phyloP scores from a whole-genome alignment of 2,113 vertebrate genomes.

The Ahaetulla prasina region DNA sequence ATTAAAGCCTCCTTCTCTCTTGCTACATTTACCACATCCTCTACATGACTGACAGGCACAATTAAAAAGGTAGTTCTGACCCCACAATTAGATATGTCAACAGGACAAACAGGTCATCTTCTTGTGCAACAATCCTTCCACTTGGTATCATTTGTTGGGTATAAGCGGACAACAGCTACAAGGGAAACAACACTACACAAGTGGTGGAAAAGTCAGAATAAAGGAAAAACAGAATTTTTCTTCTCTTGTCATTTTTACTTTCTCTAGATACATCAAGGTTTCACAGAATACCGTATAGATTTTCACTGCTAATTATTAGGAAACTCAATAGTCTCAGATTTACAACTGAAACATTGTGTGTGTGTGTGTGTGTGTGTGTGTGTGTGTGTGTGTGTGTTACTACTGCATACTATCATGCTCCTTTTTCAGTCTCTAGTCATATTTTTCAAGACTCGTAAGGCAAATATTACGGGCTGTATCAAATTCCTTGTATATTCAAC shows the following conservation, averaged over 20 bases:
- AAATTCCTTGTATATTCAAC: neutral
- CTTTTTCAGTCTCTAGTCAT: neutral
- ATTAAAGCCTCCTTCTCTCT: conserved; percentile 32
- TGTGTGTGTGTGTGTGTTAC: neutral
- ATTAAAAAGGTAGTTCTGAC: conserved; percentile 56
- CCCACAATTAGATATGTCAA: conserved; percentile 49
- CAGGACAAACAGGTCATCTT: conserved; percentile 38
- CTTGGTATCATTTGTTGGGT: conserved; percentile 30
- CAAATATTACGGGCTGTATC: neutral
- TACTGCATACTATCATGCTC: neutral
- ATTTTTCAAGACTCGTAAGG: neutral
- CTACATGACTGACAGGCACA: conserved; percentile 55
- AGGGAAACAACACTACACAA: conserved; percentile 24
- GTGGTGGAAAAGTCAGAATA: neutral
- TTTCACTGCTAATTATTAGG: neutral
- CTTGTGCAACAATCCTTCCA: conserved; percentile 34
- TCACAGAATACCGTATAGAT: neutral
- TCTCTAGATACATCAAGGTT: neutral
- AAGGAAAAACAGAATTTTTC: neutral
- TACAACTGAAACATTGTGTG: neutral
- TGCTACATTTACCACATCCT: conserved; percentile 26
- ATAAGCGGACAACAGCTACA: conserved; percentile 29
- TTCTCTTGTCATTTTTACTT: conserved; percentile 23
- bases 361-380: too few species aligned
- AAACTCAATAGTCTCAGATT: neutral